Evolutionary conservation across 2,113 vertebrate species (phyloP), one percentile per base, ranked within the genome.

Genomic region (Petromus typicus): DNA sequence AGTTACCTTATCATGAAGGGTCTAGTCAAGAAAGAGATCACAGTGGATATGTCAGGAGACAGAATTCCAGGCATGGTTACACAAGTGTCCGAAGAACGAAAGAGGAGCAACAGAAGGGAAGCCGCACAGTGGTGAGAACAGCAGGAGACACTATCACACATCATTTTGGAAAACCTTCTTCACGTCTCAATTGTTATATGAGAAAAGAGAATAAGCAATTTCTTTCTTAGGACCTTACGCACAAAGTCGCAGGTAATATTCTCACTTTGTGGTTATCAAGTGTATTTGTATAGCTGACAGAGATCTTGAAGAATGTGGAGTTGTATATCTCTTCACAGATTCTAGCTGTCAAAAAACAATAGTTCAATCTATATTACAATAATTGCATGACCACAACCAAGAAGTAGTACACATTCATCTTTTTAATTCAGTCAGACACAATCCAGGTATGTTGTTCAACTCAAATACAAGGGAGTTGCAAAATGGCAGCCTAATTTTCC

Each of bases 61-160:
- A 73, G 22, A 6, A 34, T 20, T 30, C 91, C n/a, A 30, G 37
- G 25, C 57, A 34, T 5, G 2, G 16, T 84, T 37, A 7, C 2
- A 5, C 1, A 3, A 40, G 30, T 30, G 2, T 18, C 12, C 2
- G 45, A 30, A 0, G 20, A 34, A 1, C 32, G 18, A 67, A 8
- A 23, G 10, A 23, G 6, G 16, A 43, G 27, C 48, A 80, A 86
- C 3, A 5, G 59, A 32, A 0, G n/a, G 25, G 16, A 86, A 57
- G 25, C 45, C 27, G 32, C 10, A 5, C 5, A 63, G 43, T 43
- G 22, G 54, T 16, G 27, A 17, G 3, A 45, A 57, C 0, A 0
- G 1, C 27, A 71, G 51, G 9, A 63, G 40, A n/a, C 51, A 8
- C 30, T 32, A 0, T 22, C 14, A 76, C 7, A 9, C 23, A 5